A percentile compares a stretch with the other conserved stretches of the same genome.
phyloP scores from a whole-genome alignment of 2,113 vertebrate genomes.

The Menidia beryllina region DNA sequence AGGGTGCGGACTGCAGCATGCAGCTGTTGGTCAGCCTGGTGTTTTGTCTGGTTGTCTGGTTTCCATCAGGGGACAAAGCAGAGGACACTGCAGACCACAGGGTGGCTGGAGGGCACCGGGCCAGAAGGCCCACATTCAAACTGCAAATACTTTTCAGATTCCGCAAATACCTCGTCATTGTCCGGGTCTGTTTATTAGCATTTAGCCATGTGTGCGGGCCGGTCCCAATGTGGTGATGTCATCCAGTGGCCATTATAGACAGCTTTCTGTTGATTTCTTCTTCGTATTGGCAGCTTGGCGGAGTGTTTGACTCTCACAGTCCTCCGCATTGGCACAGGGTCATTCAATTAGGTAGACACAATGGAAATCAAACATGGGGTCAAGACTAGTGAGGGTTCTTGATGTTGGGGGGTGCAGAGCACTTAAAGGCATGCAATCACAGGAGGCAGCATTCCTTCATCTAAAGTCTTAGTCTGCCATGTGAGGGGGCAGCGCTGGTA shows the following conservation, averaged over 20 bases:
- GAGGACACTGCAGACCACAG: constrained; percentile 42
- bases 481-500: constrained; percentile 17
- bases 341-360: constrained; percentile 60
- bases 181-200: constrained; percentile 58
- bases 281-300: constrained; percentile 33
- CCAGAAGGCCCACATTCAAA: constrained; percentile 59
- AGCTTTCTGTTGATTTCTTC: constrained; percentile 56
- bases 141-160: constrained; percentile 74
- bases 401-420: constrained; percentile 38
- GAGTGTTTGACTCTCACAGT: constrained; percentile 58
- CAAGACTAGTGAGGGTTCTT: constrained; percentile 36
- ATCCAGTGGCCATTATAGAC: constrained; percentile 48
- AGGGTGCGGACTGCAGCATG: constrained; percentile 10
- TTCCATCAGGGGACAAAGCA: constrained; percentile 72
- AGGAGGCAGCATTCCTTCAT: constrained; percentile 59
- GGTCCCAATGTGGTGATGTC: constrained; percentile 55
- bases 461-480: constrained; percentile 33
- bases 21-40: constrained; percentile 69
- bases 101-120: constrained; percentile 52
- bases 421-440: constrained; percentile 7
- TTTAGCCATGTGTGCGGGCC: constrained; percentile 65
- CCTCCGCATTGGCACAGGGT: constrained; percentile 44
- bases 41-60: constrained; percentile 70
- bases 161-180: constrained; percentile 76
- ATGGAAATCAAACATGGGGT: constrained; percentile 58